Percentiles rank a stretch among this genome's conserved stretches.
Conservation (phyloP, 2,888 invertebrate genomes). For the Drosophila parthenogenetica region DNA sequence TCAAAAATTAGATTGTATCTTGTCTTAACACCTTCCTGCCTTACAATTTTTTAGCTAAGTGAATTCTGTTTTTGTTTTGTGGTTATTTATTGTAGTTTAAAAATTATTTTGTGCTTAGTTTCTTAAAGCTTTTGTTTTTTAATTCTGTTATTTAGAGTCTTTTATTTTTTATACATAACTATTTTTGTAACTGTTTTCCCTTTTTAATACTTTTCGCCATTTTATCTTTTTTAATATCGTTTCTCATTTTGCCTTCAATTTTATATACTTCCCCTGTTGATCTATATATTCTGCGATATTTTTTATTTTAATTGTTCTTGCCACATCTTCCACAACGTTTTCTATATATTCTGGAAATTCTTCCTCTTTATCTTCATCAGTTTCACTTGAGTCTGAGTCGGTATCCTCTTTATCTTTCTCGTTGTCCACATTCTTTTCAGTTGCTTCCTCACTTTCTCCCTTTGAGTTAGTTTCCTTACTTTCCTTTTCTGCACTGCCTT, state of each 20-base stretch:
- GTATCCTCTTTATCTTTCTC: not conserved
- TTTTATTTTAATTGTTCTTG: conserved; percentile 2
- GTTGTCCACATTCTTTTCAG: not conserved
- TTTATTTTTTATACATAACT: too few species aligned
- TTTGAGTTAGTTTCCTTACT: not conserved
- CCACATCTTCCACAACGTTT: not conserved
- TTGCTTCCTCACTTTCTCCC: not conserved
- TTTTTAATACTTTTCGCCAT: too few species aligned
- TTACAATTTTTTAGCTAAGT: not conserved
- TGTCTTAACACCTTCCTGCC: not conserved
- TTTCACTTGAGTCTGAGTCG: not conserved
- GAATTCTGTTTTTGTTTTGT: too few species aligned
- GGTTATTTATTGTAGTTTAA: too few species aligned
- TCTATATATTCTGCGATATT: conserved; percentile 1
- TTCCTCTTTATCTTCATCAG: not conserved
- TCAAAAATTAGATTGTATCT: not conserved
- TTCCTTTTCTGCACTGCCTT: not conserved
- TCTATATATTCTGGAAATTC: not conserved
- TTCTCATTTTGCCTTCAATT: not conserved
- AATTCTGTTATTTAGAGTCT: too few species aligned
- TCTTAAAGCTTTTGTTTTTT: too few species aligned
- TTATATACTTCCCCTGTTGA: not conserved
- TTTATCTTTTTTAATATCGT: not conserved
- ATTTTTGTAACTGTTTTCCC: too few species aligned
- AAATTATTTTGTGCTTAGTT: too few species aligned